Base-by-base conservation (phyloP, 2,797 vertebrate genomes). In the Leptodactylus fallax region DNA sequence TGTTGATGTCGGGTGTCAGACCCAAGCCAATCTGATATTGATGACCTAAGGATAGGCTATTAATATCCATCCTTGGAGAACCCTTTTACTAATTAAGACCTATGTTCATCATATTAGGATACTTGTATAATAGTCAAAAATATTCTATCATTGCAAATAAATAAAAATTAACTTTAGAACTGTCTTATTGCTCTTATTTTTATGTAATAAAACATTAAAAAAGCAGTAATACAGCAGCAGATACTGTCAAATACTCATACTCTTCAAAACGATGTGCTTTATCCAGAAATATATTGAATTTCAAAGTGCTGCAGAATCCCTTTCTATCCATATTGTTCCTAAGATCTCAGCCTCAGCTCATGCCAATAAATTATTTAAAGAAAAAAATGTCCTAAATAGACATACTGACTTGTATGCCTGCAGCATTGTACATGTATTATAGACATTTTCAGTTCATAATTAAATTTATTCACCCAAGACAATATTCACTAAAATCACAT, bases 341-440 rank as follows among this genome's bases (percentile, higher is more conserved):
- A 91, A 91, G 82, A 79, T 91, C 89, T 92, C 91, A 90, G 77
- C 85, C 87, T 88, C 78, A 90, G 51, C 51, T 90, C 87, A 86
- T 90, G 90, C 87, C 71, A 90, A 84, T 91, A 87, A 93, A 92
- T 92, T 93, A 94, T 92, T 91, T 93, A 80, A 93, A 88, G 79
- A 92, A 90, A 76, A 92, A 91, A 92, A 83, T 92, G 89, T 88
- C 88, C 90, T 91, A 91, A 93, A 91, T 92, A 87, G 87, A 90
- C 87, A 85, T 88, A 7, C 83, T 91, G 88, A 83, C 86, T 88
- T 25, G 86, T 17, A 86, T 85, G 71, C 84, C 89, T 92, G 82
- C 58, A 91, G 55, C 74, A 88, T 56, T 86, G 25, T 87, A 86
- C 87, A 90, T 84, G 58, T 76, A 71, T 92, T 92, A 92, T 85